These are phyloP conservation scores for Scaptomyza cyrtandrae DNA, from an alignment of 2,888 invertebrate genomes.

Conservation along the genomic window DNA sequence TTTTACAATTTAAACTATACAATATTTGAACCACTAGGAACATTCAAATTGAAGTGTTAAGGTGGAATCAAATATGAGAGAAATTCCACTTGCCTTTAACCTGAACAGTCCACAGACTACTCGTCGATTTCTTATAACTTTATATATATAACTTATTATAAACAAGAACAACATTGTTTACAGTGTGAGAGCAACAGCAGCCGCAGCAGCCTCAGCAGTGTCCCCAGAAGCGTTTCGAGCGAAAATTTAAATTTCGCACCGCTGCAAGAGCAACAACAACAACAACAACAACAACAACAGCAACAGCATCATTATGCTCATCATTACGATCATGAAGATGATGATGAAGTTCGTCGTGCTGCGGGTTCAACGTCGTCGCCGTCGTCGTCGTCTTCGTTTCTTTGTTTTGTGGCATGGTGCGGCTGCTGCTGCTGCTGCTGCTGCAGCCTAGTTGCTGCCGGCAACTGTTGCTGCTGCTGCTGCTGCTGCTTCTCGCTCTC, in stretches of 20 bases:
- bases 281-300: slow-evolving; percentile 19
- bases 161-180: neutral
- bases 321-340: slow-evolving; percentile 11
- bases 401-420: slow-evolving; percentile 60
- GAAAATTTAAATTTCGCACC: slow-evolving; percentile 82
- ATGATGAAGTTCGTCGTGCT: slow-evolving; percentile 45
- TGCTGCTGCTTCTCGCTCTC: neutral
- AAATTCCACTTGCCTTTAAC: too few relatives aligned
- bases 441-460: slow-evolving; percentile 3
- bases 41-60: too few relatives aligned
- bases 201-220: slow-evolving; percentile 65
- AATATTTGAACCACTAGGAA: too few relatives aligned
- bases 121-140: too few relatives aligned
- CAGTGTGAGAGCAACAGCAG: slow-evolving; percentile 26
- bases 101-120: too few relatives aligned
- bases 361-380: slow-evolving; percentile 38
- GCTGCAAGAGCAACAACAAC: slow-evolving; percentile 56
- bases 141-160: too few relatives aligned
- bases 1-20: too few relatives aligned
- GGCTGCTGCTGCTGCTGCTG: slow-evolving; percentile 18
- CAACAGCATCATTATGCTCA: slow-evolving; percentile 13
- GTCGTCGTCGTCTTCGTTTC: slow-evolving; percentile 44
- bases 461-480: slow-evolving; percentile 17
- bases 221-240: slow-evolving; percentile 81
- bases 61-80: too few relatives aligned